Evolutionary conservation across 2,113 vertebrate species (phyloP), one percentile per base, ranked within the genome.

Genomic region (Serinus canaria): DNA sequence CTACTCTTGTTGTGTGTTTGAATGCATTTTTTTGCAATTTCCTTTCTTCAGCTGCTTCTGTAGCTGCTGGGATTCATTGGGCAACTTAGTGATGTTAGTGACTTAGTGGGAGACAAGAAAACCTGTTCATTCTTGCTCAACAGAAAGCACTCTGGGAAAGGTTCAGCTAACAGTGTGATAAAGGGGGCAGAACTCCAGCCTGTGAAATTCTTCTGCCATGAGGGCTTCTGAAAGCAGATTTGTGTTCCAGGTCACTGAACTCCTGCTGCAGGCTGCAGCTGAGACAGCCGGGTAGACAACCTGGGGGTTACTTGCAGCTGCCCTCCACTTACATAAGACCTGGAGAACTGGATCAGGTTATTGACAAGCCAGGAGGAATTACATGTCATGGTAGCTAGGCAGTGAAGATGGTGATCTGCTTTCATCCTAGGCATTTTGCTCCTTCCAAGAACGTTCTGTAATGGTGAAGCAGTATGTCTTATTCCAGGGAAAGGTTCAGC

Each of bases 221-320:
- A 50, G 12, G 78, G 60, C 35, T 89, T 43, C 64, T 78, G 50
- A 69, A 37, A 5, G 11, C 31, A 9, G 19, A 31, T 77, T 30
- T 30, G 28, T 55, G 9, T 35, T 46, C 41, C 23, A 75, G 55
- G 77, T 66, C 64, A 84, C 7, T 2, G 1, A 76, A 59, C 30
- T 12, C 22, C 10, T 0, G 0, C 58, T 64, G 17, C 2, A 4
- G 83, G 59, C 60, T 78, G 23, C 56, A 46, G 74, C 74, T 24
- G 25, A 50, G 60, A 14, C 50, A 62, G 37, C 25, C 2, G 3
- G 25, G 41, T 27, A 22, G 20, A 56, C 87, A 77, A 2, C 35
- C 69, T 49, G 28, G 28, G 47, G 59, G 19, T 63, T 83, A 60
- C 2, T 75, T 76, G 59, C 70, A 76, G 63, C 78, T 63, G 90